Percentiles rank a stretch among this genome's conserved stretches.
These are phyloP conservation scores for Trichopria drosophilae DNA, from an alignment of 2,888 invertebrate genomes.

Conservation along the genomic window DNA sequence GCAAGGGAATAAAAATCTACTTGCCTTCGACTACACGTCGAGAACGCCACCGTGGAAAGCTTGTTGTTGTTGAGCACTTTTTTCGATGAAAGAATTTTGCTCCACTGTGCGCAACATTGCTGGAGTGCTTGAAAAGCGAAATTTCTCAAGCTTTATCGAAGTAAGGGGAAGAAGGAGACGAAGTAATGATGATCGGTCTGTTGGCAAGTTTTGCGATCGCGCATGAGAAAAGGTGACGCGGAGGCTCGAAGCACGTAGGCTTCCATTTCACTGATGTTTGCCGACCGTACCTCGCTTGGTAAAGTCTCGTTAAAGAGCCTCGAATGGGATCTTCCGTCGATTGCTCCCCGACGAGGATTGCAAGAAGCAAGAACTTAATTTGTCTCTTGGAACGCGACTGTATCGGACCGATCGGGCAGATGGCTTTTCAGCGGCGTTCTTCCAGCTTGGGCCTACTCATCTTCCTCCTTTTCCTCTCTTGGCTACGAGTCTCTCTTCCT, in stretches of 20 bases:
- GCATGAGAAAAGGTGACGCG: slow-evolving; percentile 40
- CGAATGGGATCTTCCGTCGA: slow-evolving; percentile 41
- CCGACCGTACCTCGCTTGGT: slow-evolving; percentile 37
- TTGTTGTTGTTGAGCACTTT: too few species aligned
- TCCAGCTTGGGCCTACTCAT: slow-evolving; percentile 22
- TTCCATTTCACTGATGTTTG: slow-evolving; percentile 41
- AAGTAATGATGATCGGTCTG: slow-evolving; percentile 30
- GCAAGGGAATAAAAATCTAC: too few species aligned
- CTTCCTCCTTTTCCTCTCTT: slow-evolving; percentile 7
- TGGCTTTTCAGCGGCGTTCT: slow-evolving; percentile 40
- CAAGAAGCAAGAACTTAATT: slow-evolving; percentile 53
- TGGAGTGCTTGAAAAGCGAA: slow-evolving; percentile 29
- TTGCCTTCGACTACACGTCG: too few species aligned
- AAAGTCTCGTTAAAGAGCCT: slow-evolving; percentile 41
- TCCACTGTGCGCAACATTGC: too few species aligned
- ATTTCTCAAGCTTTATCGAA: slow-evolving; percentile 20
- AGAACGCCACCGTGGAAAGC: too few species aligned
- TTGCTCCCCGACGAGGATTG: slow-evolving; percentile 37
- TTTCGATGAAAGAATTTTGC: too few species aligned
- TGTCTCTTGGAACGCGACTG: slow-evolving; percentile 51
- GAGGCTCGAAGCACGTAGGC: slow-evolving; percentile 31
- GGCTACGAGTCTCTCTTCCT: background rate
- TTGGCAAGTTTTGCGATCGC: slow-evolving; percentile 1
- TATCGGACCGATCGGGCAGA: slow-evolving; percentile 50
- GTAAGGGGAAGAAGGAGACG: slow-evolving; percentile 4